phyloP scores from a whole-genome alignment of 2,113 vertebrate genomes.

The Austrofundulus limnaeus region DNA sequence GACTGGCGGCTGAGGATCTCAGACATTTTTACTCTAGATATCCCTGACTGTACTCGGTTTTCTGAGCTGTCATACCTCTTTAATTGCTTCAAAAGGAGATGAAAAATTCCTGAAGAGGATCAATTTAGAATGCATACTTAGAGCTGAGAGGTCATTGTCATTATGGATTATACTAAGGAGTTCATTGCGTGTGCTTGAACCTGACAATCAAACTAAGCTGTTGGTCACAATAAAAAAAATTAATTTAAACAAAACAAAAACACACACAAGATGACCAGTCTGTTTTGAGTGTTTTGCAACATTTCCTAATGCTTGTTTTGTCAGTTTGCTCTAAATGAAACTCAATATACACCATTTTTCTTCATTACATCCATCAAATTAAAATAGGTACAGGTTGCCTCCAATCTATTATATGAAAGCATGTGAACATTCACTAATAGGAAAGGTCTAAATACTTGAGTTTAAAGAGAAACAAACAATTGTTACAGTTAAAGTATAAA shows the following conservation, averaged over 20 bases:
- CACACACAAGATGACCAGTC: too few species aligned
- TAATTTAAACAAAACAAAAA: too few species aligned
- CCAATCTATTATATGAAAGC: too few species aligned
- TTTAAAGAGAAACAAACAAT: neutral
- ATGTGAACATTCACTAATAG: too few species aligned
- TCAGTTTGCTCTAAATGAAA: too few species aligned
- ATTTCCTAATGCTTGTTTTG: too few species aligned
- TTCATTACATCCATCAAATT: neutral
- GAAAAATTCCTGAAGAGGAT: conserved; percentile 34
- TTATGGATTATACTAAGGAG: neutral
- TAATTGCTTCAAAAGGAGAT: conserved; percentile 51
- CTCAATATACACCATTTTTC: neutral
- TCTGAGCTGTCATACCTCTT: conserved; percentile 53
- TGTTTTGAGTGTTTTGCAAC: too few species aligned
- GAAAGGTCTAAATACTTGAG: neutral
- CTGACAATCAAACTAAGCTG: neutral
- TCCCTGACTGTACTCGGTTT: conserved; percentile 57
- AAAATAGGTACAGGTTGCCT: too few species aligned
- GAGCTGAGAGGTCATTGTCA: conserved; percentile 3
- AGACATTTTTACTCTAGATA: conserved; percentile 57
- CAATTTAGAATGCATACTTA: conserved; percentile 5
- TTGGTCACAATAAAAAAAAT: neutral
- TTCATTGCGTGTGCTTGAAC: neutral
- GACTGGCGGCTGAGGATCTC: conserved; percentile 57
- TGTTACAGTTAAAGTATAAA: neutral